Evolutionary conservation across 2,888 invertebrate genomes (phyloP), one percentile per base, ranked within the genome.

Genomic region (Apamea sordens): DNA sequence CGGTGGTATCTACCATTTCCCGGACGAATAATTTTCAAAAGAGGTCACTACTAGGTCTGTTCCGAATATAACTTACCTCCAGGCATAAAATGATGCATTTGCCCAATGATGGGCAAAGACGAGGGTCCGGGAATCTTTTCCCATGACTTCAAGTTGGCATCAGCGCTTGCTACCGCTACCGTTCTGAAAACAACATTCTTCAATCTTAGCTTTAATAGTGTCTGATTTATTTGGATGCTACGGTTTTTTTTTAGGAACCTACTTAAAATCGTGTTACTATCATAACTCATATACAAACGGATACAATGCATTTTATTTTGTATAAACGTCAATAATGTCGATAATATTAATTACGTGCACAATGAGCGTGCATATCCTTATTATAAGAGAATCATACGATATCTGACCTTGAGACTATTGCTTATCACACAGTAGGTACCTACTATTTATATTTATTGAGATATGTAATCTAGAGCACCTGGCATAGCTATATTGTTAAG

Each of bases 81-180:
- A 21, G 93, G 93, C 8, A 95, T n/a, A 65, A 94, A 93, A 77
- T 94, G 91, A 21, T 84, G 90, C 1, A 92, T 13, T 73, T 89
- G 91, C n/a, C 97, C 97, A 65, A 97, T 89, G 10, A 97, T 63
- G 0, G 97, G 0, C 41, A 41, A 41, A 41, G 41, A 41, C 41
- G 41, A 41, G 41, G 41, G 41, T 41, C 41, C 41, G 6, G 97
- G 97, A 6, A 97, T 96, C 2, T 97, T 95, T 56, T 90, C 89
- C 92, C 90, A 91, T 88, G 91, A 84, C 47, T 90, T 91, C 15
- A 87, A 73, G 11, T 81, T 85, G 28, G 28, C 28, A 50, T 90
- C 47, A 59, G 71, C n/a, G 28, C 68, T 88, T 63, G 86, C 41
- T 41, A 67, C 81, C 0, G 84, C 68, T 61, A 80, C 64, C 0